Conservation (phyloP, 2,797 vertebrate genomes). For the Periophthalmus magnuspinnatus region DNA sequence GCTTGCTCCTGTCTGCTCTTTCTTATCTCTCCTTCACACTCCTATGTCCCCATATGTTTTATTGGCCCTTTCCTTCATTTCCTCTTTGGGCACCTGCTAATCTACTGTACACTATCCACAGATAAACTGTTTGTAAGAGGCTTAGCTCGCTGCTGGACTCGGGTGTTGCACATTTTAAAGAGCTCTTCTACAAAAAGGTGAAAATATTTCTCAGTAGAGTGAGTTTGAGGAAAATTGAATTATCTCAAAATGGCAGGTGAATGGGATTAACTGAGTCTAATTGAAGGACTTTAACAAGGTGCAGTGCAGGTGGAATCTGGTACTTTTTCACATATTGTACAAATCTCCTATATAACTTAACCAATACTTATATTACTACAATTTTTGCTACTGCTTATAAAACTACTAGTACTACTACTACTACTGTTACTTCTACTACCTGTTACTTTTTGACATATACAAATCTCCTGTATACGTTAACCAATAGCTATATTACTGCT, state of each 20-base stretch:
- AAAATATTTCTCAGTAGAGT: background rate
- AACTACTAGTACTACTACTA: background rate
- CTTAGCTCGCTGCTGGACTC: constrained; percentile 45
- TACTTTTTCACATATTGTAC: background rate
- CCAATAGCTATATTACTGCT: too few species aligned
- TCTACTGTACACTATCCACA: constrained; percentile 51
- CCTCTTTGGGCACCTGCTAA: constrained; percentile 66
- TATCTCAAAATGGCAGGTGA: constrained; percentile 5
- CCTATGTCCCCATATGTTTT: constrained; percentile 22
- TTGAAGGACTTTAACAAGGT: background rate
- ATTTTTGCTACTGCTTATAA: background rate
- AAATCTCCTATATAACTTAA: background rate
- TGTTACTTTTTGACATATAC: too few species aligned
- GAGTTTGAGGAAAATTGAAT: constrained; percentile 14
- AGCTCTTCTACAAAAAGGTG: background rate
- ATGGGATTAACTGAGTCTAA: background rate
- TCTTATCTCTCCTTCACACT: constrained; percentile 36
- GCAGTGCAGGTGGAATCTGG: background rate
- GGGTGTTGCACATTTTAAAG: constrained; percentile 19
- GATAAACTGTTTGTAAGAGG: constrained; percentile 61
- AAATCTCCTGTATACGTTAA: too few species aligned
- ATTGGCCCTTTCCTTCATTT: constrained; percentile 18
- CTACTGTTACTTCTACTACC: too few species aligned
- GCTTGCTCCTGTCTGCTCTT: constrained; percentile 1
- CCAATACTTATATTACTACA: background rate